phyloP scores from a whole-genome alignment of 2,797 vertebrate genomes.

The Rhinella marina region DNA sequence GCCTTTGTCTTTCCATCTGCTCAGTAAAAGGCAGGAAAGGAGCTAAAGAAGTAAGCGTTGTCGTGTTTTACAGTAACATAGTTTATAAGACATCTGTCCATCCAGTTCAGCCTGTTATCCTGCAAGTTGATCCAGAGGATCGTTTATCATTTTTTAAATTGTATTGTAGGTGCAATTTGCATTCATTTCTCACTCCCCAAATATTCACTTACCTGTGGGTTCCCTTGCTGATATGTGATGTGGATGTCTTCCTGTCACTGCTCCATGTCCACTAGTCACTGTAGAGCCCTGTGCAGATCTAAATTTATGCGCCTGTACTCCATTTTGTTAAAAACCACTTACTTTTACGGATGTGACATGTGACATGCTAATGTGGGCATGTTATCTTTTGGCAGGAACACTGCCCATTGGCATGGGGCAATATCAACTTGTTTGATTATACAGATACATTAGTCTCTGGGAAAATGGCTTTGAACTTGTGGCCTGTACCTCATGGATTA shows the following conservation, averaged over 20 bases:
- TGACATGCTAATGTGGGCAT: not conserved
- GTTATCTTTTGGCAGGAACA: slow-evolving; percentile 83
- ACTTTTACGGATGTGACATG: too few relatives aligned
- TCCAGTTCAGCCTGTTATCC: too few relatives aligned
- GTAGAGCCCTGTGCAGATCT: too few relatives aligned
- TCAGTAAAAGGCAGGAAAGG: slow-evolving; percentile 96
- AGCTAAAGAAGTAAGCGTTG: slow-evolving; percentile 87
- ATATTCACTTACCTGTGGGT: not conserved
- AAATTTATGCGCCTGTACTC: not conserved
- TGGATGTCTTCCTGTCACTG: not conserved
- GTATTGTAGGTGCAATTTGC: not conserved
- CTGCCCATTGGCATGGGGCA: slow-evolving; percentile 96
- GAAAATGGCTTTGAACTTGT: slow-evolving; percentile 97
- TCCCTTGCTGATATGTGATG: not conserved
- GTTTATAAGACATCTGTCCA: too few relatives aligned
- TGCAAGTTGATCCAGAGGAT: too few relatives aligned
- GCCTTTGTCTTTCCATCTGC: slow-evolving; percentile 96
- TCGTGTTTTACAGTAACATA: too few relatives aligned
- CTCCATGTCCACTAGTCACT: not conserved
- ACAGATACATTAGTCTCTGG: slow-evolving; percentile 94
- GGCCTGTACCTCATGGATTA: slow-evolving; percentile 95
- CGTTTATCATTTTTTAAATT: not conserved
- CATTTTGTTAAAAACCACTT: not conserved
- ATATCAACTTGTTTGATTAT: slow-evolving; percentile 97
- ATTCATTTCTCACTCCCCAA: not conserved